Percentiles rank a stretch among this genome's conserved stretches.
These are phyloP conservation scores for Chloromyia formosa DNA, from an alignment of 2,888 invertebrate species.

Conservation along the genomic window DNA sequence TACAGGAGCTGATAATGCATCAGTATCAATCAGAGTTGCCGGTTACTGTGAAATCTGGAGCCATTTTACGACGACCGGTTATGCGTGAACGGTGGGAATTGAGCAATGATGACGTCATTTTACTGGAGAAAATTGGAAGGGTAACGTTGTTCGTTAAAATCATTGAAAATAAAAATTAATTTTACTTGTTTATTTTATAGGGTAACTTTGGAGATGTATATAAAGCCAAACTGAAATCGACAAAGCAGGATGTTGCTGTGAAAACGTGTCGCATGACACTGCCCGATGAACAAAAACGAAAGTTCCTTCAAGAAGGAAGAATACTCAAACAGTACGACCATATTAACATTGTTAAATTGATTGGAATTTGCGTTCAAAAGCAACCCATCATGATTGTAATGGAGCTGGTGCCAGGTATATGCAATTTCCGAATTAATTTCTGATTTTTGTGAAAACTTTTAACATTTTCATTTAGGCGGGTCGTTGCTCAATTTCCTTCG, in stretches of 20 bases:
- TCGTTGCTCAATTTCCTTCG: conserved; percentile 89
- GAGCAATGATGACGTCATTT: conserved; percentile 92
- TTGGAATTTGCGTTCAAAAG: conserved; percentile 97
- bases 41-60: conserved; percentile 92
- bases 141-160: conserved; percentile 72
- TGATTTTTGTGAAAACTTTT: not conserved
- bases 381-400: conserved; percentile 99
- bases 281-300: conserved; percentile 92
- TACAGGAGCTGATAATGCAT: conserved; percentile 89
- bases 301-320: conserved; percentile 93
- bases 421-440: not conserved
- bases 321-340: conserved; percentile 97
- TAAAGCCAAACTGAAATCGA: conserved; percentile 84
- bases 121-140: conserved; percentile 92
- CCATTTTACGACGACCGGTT: conserved; percentile 85
- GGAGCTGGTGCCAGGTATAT: conserved; percentile 81
- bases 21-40: conserved; percentile 87
- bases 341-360: conserved; percentile 94
- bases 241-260: conserved; percentile 89
- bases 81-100: conserved; percentile 93
- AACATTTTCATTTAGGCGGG: conserved; percentile 71
- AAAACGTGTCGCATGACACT: conserved; percentile 94
- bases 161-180: conserved; percentile 1
- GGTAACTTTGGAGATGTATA: conserved; percentile 98
- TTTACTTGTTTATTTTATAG: conserved; percentile 64